These are phyloP conservation scores for Myopa testacea DNA, from an alignment of 2,888 invertebrate species.

Conservation along the genomic window DNA sequence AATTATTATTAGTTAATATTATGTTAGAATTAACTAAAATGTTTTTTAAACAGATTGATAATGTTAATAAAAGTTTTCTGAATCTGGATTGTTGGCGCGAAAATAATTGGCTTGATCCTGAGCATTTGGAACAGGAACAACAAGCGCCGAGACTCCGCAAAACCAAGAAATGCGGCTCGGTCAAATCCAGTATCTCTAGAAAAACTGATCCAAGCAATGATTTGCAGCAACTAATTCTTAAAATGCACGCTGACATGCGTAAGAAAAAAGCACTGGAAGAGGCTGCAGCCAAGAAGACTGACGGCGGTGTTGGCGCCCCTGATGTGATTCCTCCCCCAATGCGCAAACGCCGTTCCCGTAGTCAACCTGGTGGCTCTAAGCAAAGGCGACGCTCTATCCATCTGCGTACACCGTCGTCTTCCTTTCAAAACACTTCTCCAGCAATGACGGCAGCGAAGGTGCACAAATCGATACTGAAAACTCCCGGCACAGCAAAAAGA, in stretches of 20 bases:
- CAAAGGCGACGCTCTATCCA: constrained; percentile 30
- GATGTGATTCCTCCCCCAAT: constrained; percentile 44
- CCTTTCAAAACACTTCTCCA: background rate
- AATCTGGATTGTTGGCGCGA: constrained; percentile 59
- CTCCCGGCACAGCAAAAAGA: constrained; percentile 58
- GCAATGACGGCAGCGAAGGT: constrained; percentile 28
- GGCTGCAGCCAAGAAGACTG: background rate
- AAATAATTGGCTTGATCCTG: constrained; percentile 64
- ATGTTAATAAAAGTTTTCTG: constrained; percentile 62
- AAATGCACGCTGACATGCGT: constrained; percentile 53
- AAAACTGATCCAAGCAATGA: constrained; percentile 52
- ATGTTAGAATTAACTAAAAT: background rate
- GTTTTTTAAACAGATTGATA: constrained; percentile 55
- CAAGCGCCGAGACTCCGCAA: no score
- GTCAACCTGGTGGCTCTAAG: constrained; percentile 45
- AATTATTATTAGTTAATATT: background rate
- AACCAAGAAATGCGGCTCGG: no score
- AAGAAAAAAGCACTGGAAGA: constrained; percentile 47
- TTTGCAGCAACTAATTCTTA: constrained; percentile 55
- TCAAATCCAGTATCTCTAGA: background rate
- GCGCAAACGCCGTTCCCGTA: constrained; percentile 40
- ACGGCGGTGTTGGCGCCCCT: constrained; percentile 18
- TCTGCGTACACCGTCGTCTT: constrained; percentile 5
- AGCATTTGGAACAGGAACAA: constrained; percentile 45
- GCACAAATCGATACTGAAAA: constrained; percentile 62